Evolutionary conservation across 1,140 invertebrate genomes (phyloP).

Genomic region (Drosophila insularis): DNA sequence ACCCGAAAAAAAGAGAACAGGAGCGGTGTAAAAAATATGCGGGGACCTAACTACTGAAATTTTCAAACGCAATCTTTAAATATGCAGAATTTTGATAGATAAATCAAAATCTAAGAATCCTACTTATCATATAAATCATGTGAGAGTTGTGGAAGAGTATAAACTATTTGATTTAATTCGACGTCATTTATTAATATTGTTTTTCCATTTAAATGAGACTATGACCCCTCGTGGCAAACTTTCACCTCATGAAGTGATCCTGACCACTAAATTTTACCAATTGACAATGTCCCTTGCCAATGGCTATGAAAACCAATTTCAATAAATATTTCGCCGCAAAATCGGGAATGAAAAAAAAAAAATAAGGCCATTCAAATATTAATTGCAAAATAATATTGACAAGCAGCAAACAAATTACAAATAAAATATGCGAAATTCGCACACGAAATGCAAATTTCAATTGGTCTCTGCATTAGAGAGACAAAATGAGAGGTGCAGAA

Average conservation of each 20-base stretch:
- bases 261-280: constrained; percentile 1
- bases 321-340: constrained; percentile 16
- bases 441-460: constrained; percentile 19
- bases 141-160: no score
- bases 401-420: constrained; percentile 60
- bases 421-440: constrained; percentile 58
- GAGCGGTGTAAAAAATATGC: neutral
- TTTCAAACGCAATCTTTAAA: neutral
- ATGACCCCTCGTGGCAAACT: no score
- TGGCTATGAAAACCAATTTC: constrained; percentile 14
- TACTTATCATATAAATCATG: no score
- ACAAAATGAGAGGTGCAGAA: neutral
- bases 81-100: no score
- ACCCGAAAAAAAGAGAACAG: neutral
- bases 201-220: no score
- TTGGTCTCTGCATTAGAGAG: neutral
- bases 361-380: constrained; percentile 57
- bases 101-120: no score
- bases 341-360: neutral
- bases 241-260: neutral
- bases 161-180: no score
- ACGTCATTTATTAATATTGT: no score
- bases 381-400: constrained; percentile 78
- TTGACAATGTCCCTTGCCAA: constrained; percentile 26
- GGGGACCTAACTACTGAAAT: neutral